Evolutionary conservation across 92 coral and sea anemone genomes (phyloP), one percentile per base, ranked within the genome.

Genomic region (Actinostola sp.): DNA sequence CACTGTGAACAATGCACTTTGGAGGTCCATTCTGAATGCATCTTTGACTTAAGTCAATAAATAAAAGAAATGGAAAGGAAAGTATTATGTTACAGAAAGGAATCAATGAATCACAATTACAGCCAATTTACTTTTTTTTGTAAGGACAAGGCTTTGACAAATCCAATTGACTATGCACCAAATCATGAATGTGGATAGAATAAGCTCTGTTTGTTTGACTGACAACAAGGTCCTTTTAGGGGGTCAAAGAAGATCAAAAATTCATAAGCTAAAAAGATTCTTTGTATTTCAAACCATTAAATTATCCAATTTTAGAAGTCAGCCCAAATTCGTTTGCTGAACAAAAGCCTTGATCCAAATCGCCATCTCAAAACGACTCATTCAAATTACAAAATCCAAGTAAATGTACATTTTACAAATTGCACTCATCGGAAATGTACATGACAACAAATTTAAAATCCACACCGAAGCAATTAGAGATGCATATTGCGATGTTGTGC

Each of bases 341-440:
- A 36, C 42, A 36, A 36, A 36, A 11, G 11, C 4, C 11, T 36
- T 36, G 11, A 4, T 36, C 6, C 4, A 36, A 36, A 36, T 11
- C 4, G 42, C 4, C 42, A 36, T 4, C 11, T 36, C 4, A n/a
- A n/a, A n/a, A n/a, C n/a, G n/a, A n/a, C n/a, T n/a, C n/a, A n/a
- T n/a, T n/a, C n/a, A n/a, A n/a, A n/a, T n/a, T n/a, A n/a, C n/a
- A n/a, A n/a, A n/a, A n/a, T n/a, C n/a, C n/a, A n/a, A 9, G 60
- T 7, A 53, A 20, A 2, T 53, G 28, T 57, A 29, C 63, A 57
- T 57, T 28, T 52, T 17, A 13, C 7, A 16, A 46, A 46, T 13
- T 46, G 17, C 19, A 30, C 38, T 27, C 63, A 57, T 57, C 63
- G 63, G 63, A 57, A 57, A 57, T 57, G 38, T 57, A 57, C 63